Percentiles rank a stretch among this genome's conserved stretches.
Conservation (phyloP, 1,140 invertebrate species). For the Leptinotarsa undecemlineata region DNA sequence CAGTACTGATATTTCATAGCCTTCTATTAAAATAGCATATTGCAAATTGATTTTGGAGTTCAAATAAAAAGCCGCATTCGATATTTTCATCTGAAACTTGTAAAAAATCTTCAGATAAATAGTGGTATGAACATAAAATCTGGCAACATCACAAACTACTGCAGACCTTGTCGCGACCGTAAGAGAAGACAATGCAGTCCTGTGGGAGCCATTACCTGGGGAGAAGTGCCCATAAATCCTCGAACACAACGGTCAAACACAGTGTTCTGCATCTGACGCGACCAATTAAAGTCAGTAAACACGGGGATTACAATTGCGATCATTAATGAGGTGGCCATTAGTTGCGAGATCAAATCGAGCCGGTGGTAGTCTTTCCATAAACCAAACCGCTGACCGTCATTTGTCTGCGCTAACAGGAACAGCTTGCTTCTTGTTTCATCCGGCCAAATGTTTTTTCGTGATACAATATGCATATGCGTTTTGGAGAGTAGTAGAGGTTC, state of each 20-base stretch:
- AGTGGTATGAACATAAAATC: neutral
- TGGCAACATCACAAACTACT: slow-evolving; percentile 12
- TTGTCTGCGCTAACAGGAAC: slow-evolving; percentile 28
- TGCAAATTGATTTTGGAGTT: no score
- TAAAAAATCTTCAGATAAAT: no score
- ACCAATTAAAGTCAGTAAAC: slow-evolving; percentile 39
- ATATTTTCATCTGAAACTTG: no score
- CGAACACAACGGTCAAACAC: slow-evolving; percentile 30
- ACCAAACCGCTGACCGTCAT: slow-evolving; percentile 27
- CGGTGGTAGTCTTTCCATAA: slow-evolving; percentile 35
- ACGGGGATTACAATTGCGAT: slow-evolving; percentile 35
- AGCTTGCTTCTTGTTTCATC: neutral
- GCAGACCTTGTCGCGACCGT: slow-evolving; percentile 18
- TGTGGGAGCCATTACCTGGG: slow-evolving; percentile 34
- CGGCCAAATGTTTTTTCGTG: neutral
- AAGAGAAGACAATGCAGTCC: slow-evolving; percentile 36
- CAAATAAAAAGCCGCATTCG: no score
- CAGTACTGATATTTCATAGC: no score
- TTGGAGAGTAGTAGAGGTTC: no score
- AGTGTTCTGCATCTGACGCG: slow-evolving; percentile 39
- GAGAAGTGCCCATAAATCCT: slow-evolving; percentile 32
- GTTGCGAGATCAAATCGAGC: slow-evolving; percentile 36
- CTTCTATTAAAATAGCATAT: no score
- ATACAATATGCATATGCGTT: no score
- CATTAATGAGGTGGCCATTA: slow-evolving; percentile 40